Percentiles rank a stretch among this genome's conserved stretches.
Evolutionary conservation across 2,797 vertebrate species (phyloP).

Genomic region (Coregonus suidteri): DNA sequence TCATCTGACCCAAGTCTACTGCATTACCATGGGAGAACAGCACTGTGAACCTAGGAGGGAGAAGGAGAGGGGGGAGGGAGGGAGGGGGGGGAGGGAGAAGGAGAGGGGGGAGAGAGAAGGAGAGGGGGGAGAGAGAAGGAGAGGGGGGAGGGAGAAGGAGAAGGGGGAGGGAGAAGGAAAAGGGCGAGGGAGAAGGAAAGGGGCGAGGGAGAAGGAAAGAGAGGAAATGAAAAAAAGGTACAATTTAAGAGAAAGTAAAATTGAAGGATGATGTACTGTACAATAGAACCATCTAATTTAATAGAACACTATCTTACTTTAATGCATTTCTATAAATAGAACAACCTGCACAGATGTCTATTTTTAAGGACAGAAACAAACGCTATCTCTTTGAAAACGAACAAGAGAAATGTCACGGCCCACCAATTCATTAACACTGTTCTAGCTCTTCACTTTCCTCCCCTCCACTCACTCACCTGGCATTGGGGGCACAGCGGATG

Average conservation of each 20-base stretch:
- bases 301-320: not conserved
- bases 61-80: constrained; percentile 1
- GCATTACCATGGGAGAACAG: constrained; percentile 97
- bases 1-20: constrained; percentile 98
- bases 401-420: not conserved
- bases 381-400: not conserved
- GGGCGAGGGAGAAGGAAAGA: not conserved
- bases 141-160: not conserved
- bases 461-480: constrained; percentile 78
- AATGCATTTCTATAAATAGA: not conserved
- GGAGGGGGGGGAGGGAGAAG: not conserved
- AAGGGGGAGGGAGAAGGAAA: not conserved
- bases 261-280: not conserved
- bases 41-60: constrained; percentile 86
- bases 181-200: not conserved
- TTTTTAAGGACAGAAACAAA: not conserved
- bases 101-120: no score
- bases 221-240: no score
- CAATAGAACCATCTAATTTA: not conserved
- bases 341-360: not conserved
- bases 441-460: not conserved
- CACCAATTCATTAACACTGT: not conserved
- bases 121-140: not conserved
- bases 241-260: not conserved
- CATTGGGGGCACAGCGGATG: constrained; percentile 89